Evolutionary conservation across 2,888 invertebrate genomes (phyloP).

Genomic region (Drosophila kuntzei): DNA sequence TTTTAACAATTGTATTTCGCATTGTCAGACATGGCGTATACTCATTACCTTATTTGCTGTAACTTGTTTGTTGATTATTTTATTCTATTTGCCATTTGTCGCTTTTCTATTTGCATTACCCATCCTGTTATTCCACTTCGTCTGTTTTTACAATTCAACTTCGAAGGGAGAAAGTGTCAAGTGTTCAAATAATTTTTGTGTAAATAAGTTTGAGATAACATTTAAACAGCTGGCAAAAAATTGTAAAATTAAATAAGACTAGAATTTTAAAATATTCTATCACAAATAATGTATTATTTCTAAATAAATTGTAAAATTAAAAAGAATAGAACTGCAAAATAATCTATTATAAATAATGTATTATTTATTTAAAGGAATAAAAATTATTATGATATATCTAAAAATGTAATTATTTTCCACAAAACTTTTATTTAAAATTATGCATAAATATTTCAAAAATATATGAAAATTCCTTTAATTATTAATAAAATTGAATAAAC

Average conservation of each 20-base stretch:
- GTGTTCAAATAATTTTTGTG: background rate
- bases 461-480: too few relatives aligned
- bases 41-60: constrained; percentile 74
- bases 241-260: background rate
- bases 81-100: constrained; percentile 68
- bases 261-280: too few relatives aligned
- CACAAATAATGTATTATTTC: background rate
- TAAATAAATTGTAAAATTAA: background rate
- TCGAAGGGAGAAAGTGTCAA: background rate
- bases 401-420: too few relatives aligned
- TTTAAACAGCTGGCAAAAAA: background rate
- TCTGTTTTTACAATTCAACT: constrained; percentile 44
- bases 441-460: too few relatives aligned
- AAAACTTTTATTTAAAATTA: too few relatives aligned
- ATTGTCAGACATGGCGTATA: constrained; percentile 62
- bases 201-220: background rate
- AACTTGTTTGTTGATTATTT: constrained; percentile 68
- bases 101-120: constrained; percentile 41
- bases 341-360: too few relatives aligned
- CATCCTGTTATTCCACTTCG: constrained; percentile 24
- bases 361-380: background rate
- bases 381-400: too few relatives aligned
- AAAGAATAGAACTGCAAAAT: too few relatives aligned
- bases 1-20: constrained; percentile 13
- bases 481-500: too few relatives aligned